A percentile compares a stretch with the other conserved stretches of the same genome.
Evolutionary conservation across 1,140 invertebrate genomes (phyloP).

Genomic region (Drosophila kohkoa): DNA sequence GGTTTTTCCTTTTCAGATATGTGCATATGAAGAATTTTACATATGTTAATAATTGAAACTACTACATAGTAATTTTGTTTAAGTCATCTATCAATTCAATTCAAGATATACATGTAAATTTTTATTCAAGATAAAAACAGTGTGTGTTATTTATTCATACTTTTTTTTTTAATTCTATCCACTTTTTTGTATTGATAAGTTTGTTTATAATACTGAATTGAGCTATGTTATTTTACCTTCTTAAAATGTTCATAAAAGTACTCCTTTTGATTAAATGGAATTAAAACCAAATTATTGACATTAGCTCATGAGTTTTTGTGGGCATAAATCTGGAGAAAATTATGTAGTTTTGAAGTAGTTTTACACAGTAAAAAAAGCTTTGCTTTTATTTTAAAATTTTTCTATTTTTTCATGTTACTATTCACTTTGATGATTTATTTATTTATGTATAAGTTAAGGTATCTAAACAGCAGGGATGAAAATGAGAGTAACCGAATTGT

Average conservation of each 20-base stretch:
- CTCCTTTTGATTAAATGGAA: background rate
- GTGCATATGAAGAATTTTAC: too few relatives aligned
- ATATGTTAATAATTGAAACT: too few relatives aligned
- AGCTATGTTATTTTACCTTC: background rate
- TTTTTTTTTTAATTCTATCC: background rate
- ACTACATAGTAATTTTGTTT: too few relatives aligned
- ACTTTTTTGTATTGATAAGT: background rate
- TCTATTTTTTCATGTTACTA: conserved; percentile 26
- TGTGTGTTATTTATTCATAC: background rate
- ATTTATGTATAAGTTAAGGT: conserved; percentile 49
- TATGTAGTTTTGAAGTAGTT: background rate
- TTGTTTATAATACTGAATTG: background rate
- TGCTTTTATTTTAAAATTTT: background rate
- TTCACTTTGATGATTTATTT: conserved; percentile 32
- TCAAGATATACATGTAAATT: too few relatives aligned
- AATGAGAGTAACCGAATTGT: conserved; percentile 29
- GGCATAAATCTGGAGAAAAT: background rate
- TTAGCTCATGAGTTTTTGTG: background rate
- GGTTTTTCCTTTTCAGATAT: too few relatives aligned
- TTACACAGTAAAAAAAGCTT: background rate
- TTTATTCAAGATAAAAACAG: too few relatives aligned
- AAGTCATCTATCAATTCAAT: too few relatives aligned
- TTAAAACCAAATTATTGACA: conserved; percentile 7
- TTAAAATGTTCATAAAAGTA: conserved; percentile 22
- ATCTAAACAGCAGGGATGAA: conserved; percentile 38